phyloP scores from a whole-genome alignment of 2,888 invertebrate species.

The Corythucha ciliata region DNA sequence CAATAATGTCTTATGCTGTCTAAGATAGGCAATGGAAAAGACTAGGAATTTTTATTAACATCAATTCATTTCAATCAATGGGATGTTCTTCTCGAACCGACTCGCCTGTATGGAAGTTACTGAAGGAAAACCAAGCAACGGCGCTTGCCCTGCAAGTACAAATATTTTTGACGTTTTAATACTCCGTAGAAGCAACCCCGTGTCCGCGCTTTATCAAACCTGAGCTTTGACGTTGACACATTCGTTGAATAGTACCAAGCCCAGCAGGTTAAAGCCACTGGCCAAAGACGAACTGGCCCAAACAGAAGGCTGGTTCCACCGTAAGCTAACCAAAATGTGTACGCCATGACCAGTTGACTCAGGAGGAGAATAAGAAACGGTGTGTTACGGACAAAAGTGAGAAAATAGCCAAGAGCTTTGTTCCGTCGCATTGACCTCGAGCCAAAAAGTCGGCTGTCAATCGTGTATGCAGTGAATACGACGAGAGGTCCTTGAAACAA shows the following conservation, averaged over 20 bases:
- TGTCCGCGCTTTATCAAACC: too few species aligned
- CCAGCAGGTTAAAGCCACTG: conserved; percentile 55
- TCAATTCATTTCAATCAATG: too few species aligned
- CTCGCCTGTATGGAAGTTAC: too few species aligned
- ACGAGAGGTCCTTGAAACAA: conserved; percentile 66
- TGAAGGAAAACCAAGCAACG: too few species aligned
- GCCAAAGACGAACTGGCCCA: conserved; percentile 73
- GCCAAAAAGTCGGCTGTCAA: background rate
- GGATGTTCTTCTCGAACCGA: too few species aligned
- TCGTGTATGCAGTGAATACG: conserved; percentile 49
- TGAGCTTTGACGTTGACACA: too few species aligned
- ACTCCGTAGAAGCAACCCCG: too few species aligned
- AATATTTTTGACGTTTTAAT: too few species aligned
- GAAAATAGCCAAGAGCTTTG: background rate
- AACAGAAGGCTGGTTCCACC: conserved; percentile 65
- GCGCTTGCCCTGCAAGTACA: too few species aligned
- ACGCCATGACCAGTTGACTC: conserved; percentile 53
- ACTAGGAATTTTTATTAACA: too few species aligned
- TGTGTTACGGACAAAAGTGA: background rate
- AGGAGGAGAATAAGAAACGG: conserved; percentile 5
- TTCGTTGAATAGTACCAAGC: conserved; percentile 60
- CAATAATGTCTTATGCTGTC: too few species aligned
- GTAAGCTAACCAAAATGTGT: conserved; percentile 73
- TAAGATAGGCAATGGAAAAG: too few species aligned
- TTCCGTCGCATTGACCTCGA: background rate